Base-by-base conservation (phyloP, 2,888 invertebrate species). In the Gymnocheta viridis region DNA sequence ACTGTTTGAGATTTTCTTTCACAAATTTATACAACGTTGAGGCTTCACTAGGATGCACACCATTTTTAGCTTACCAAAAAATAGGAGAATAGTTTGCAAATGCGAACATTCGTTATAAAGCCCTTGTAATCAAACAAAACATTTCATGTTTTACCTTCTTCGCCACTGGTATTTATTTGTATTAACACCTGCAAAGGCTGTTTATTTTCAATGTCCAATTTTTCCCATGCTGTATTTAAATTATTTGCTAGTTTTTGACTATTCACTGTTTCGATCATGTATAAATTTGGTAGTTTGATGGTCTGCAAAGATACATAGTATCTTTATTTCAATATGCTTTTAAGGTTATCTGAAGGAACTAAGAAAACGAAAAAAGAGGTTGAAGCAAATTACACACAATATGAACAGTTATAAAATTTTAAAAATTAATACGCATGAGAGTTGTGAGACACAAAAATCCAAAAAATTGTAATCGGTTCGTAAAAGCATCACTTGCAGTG, bases 161-260 rank as follows among this genome's bases (percentile, higher is more conserved):
- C 99, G 19, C 93, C 94, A 91, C 99, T 99, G 0, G 99, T 99
- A 91, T 99, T 99, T 2, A 99, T 95, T 93, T 99, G 99, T 24
- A 99, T 94, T 94, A 99, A 96, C 38, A 99, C 93, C 86, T 95
- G 95, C 12, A 99, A 92, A 80, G 94, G 95, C 2, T 93, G 90
- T 86, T 91, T 90, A 41, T 94, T 93, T 1, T 91, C 90, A 66
- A 93, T 92, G 83, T 94, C 92, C 83, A 93, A 92, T 88, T 95
- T 96, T 9, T 93, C 92, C 95, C 96, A 96, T 72, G 94, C 94
- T 70, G 94, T 95, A 90, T 98, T 95, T 12, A 99, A 91, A 85
- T 94, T 93, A 70, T 94, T 94, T 0, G 98, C 98, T 74, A 99
- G 91, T 91, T 97, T 97, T 86, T 95, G 94, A 10, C 95, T 96